Evolutionary conservation across 1,140 invertebrate species (phyloP).

Genomic region (Leptoteleia sp.): DNA sequence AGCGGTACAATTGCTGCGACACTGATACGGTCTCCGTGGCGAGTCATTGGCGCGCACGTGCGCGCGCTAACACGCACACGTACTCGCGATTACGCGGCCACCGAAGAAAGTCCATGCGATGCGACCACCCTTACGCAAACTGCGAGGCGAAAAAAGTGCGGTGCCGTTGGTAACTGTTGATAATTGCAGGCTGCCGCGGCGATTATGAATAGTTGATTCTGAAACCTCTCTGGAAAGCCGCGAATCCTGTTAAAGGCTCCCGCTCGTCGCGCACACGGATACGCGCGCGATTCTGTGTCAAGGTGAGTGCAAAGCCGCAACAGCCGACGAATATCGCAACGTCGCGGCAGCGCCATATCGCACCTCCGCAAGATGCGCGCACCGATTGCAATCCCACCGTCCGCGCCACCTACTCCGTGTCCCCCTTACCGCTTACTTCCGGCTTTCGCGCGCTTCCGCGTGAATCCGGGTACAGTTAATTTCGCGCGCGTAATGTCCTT

Average conservation of each 20-base stretch:
- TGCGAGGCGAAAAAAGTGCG: too few species aligned
- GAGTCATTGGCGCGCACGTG: too few species aligned
- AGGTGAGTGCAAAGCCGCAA: conserved; percentile 36
- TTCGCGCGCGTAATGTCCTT: conserved; percentile 1
- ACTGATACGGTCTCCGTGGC: too few species aligned
- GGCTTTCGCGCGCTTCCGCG: conserved; percentile 13
- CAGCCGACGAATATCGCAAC: conserved; percentile 21
- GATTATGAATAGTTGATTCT: conserved; percentile 40
- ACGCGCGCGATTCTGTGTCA: conserved; percentile 38
- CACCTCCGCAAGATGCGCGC: conserved; percentile 10
- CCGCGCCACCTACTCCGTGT: conserved; percentile 15
- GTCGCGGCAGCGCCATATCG: conserved; percentile 3
- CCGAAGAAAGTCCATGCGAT: not conserved
- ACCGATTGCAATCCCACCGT: not conserved
- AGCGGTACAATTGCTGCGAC: too few species aligned
- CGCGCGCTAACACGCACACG: too few species aligned
- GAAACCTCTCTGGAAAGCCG: conserved; percentile 30
- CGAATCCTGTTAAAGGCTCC: conserved; percentile 37
- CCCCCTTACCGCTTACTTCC: conserved; percentile 9
- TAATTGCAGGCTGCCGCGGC: conserved; percentile 29
- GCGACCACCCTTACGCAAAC: conserved; percentile 27
- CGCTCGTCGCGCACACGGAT: conserved; percentile 14
- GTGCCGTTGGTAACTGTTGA: conserved; percentile 39
- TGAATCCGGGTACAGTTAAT: conserved; percentile 19
- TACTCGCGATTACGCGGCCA: too few species aligned